phyloP scores from a whole-genome alignment of 2,113 vertebrate species.

The Callocephalon fimbriatum region DNA sequence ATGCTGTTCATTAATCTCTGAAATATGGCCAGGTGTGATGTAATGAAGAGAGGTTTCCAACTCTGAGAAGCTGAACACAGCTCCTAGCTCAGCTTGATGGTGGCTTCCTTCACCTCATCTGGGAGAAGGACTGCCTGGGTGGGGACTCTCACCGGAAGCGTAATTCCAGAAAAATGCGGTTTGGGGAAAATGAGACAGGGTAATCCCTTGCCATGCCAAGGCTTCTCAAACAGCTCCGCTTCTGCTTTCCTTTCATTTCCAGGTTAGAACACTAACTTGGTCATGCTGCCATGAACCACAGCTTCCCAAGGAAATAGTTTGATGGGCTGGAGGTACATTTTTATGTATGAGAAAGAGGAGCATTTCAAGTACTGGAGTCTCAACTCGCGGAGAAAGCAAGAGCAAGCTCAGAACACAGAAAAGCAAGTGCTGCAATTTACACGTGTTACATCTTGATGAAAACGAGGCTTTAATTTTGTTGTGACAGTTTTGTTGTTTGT shows the following conservation, averaged over 20 bases:
- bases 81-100: constrained; percentile 25
- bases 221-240: constrained; percentile 21
- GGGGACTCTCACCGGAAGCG: constrained; percentile 46
- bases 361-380: not conserved
- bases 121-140: constrained; percentile 72
- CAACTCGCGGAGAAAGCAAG: not conserved
- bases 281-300: constrained; percentile 3
- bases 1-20: constrained; percentile 80
- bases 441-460: not conserved
- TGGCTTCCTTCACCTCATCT: constrained; percentile 63
- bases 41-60: constrained; percentile 66
- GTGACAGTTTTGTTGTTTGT: not conserved
- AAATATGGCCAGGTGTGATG: constrained; percentile 78
- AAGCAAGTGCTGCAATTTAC: not conserved
- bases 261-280: constrained; percentile 29
- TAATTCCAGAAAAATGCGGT: constrained; percentile 60
- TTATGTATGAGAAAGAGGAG: not conserved
- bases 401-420: not conserved
- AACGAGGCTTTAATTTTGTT: not conserved
- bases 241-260: constrained; percentile 44
- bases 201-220: constrained; percentile 39
- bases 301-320: constrained; percentile 37
- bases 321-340: not conserved
- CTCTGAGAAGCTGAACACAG: constrained; percentile 48
- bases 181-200: constrained; percentile 36